Conservation (phyloP, 2,797 vertebrate genomes). For the Hypotaenidia okinawae region DNA sequence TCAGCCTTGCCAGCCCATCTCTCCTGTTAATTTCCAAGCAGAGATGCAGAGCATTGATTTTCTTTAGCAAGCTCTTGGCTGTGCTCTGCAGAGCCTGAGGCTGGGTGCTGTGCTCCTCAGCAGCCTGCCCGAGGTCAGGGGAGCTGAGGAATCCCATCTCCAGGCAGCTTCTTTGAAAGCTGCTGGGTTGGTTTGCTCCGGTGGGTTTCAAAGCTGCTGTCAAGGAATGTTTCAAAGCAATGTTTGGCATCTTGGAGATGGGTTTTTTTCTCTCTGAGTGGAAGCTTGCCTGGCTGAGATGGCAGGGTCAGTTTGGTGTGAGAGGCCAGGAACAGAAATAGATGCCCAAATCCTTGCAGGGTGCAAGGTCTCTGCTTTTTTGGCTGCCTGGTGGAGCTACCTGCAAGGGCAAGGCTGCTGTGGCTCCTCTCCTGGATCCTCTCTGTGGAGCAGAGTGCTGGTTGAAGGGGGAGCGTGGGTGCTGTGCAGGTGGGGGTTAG, state of each 20-base stretch:
- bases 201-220: background rate
- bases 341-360: background rate
- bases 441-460: background rate
- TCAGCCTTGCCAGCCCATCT: background rate
- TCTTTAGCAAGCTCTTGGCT: background rate
- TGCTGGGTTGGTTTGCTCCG: background rate
- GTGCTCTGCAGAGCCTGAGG: background rate
- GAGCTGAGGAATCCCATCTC: background rate
- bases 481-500: background rate
- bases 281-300: background rate
- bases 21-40: background rate
- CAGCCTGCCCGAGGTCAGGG: background rate
- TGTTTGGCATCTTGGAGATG: background rate
- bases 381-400: background rate
- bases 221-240: background rate
- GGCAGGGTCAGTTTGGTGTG: background rate
- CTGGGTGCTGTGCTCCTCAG: background rate
- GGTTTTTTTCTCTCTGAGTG: background rate
- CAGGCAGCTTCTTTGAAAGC: slow-evolving; percentile 12
- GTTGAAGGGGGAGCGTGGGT: background rate
- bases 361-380: background rate
- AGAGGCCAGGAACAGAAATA: background rate
- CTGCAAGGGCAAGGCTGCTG: background rate
- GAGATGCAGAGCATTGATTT: background rate
- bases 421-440: background rate